These are phyloP conservation scores for Passer montanus DNA, from an alignment of 2,113 vertebrate species.

Conservation along the genomic window DNA sequence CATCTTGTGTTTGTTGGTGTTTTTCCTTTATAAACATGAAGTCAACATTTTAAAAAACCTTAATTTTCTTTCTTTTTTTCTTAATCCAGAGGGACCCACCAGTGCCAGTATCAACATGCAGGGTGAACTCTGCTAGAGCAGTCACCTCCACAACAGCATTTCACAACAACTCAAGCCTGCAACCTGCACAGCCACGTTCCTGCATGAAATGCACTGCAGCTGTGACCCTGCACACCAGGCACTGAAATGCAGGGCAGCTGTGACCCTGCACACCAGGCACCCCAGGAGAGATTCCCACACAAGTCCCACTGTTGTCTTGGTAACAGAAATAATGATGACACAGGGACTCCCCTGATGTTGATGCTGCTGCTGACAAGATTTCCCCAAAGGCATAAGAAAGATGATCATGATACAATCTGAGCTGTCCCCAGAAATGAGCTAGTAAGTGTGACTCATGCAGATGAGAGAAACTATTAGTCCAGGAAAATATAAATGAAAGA, in stretches of 20 bases:
- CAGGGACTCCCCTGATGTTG: neutral
- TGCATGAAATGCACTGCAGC: too few relatives aligned
- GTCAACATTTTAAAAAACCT: neutral
- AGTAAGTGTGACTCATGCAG: neutral
- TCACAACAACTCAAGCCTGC: neutral
- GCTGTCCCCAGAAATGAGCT: neutral
- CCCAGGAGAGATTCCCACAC: neutral
- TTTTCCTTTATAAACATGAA: neutral
- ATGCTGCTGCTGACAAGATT: neutral
- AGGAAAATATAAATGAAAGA: neutral
- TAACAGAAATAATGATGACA: fast-evolving
- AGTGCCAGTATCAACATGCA: neutral
- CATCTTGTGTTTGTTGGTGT: neutral
- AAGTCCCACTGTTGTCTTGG: neutral
- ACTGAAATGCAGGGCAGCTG: neutral
- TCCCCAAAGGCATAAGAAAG: neutral
- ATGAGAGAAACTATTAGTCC: neutral
- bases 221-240: neutral
- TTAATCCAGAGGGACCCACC: neutral
- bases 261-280: neutral
- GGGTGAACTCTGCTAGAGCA: neutral
- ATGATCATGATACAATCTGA: neutral
- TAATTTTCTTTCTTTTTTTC: neutral
- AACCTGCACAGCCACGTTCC: neutral
- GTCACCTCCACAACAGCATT: fast-evolving